These are phyloP conservation scores for Drosophila picticornis DNA, from an alignment of 2,888 invertebrate species.

Conservation along the genomic window DNA sequence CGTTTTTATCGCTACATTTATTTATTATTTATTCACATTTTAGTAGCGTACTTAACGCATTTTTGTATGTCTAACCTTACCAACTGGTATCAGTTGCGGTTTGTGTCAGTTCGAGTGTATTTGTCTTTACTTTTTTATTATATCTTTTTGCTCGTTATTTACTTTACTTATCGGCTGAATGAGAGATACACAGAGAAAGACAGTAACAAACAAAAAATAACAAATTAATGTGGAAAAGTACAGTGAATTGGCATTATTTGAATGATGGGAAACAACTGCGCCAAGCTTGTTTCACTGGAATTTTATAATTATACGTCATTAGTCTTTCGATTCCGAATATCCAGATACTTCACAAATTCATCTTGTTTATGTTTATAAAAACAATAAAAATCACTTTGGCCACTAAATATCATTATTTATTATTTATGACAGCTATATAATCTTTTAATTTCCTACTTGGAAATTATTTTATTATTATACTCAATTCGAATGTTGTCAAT, in stretches of 20 bases:
- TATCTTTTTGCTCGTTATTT: constrained; percentile 28
- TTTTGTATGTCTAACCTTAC: constrained; percentile 41
- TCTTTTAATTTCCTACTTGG: neutral
- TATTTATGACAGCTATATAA: constrained; percentile 5
- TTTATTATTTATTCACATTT: constrained; percentile 55
- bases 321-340: constrained; percentile 6
- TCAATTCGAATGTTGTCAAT: constrained; percentile 9
- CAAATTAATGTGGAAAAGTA: constrained; percentile 6
- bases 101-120: constrained; percentile 26
- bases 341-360: neutral
- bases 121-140: constrained; percentile 17
- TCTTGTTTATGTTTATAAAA: neutral
- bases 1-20: constrained; percentile 25
- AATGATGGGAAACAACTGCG: constrained; percentile 19
- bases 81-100: constrained; percentile 50
- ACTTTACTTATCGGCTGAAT: constrained; percentile 26
- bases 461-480: constrained; percentile 6
- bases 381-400: neutral
- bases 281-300: constrained; percentile 23
- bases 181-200: constrained; percentile 9
- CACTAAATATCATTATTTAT: neutral
- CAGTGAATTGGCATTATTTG: constrained; percentile 9
- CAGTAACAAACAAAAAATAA: constrained; percentile 16
- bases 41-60: constrained; percentile 35
- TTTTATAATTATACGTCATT: constrained; percentile 13